Base-by-base conservation (phyloP, 2,113 vertebrate species). In the Fulica atra region DNA sequence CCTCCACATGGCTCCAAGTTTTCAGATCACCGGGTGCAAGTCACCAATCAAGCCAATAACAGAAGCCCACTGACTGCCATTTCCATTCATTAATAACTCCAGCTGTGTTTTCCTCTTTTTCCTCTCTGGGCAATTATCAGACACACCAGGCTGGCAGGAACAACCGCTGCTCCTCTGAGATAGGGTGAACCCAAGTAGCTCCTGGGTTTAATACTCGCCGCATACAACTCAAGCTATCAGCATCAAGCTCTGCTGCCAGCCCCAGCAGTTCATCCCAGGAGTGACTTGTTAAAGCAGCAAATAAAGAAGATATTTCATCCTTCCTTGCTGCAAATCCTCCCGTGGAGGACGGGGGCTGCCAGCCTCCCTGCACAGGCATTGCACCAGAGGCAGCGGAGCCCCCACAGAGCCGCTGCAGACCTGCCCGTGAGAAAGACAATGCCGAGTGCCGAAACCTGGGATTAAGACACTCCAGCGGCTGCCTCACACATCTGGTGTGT, bases 401-500 rank as follows among this genome's bases (percentile, higher is more conserved):
- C 74, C 66, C 26, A 61, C 64, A 84, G 83, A 92, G 76, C 72
- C 6, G 23, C 72, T 74, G 44, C 56, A 64, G 83, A 90, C 79
- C 79, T 94, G 85, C 65, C 80, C 0, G 0, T 65, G 79, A 90
- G 77, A 92, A 95, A 95, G 96, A 90, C 93, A 94, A 40, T 48
- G 80, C 77, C 5, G 29, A 87, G 91, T 83, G 88, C 87, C 2
- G 13, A 97, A 95, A 92, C 81, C 84, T 72, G 87, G 93, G 96
- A 96, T 96, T 95, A 96, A 94, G 97, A 90, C 86, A 81, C 94
- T 96, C 86, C 79, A 60, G 60, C 10, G 0, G 86, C 95, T 96
- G 87, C 77, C 92, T 94, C 65, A 40, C 88, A 96, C 97, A 97
- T 97, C 97, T 97, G 96, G 94, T 96, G 92, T 77, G 73, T 68